Base-by-base conservation (phyloP, 2,888 invertebrate genomes). In the Seira ritae region DNA sequence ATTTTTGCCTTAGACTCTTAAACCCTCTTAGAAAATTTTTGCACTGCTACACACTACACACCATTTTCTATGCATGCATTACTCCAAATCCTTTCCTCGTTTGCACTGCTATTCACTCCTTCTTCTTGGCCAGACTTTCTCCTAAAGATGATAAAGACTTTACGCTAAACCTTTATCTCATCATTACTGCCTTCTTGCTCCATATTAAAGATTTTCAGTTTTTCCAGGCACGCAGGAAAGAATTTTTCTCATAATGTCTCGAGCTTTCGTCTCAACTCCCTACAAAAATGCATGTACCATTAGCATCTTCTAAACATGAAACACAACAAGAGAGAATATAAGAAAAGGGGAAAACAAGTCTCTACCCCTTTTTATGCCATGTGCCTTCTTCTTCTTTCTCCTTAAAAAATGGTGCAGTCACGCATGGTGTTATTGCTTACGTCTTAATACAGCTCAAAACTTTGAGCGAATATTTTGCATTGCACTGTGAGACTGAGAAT, bases 371-470 rank as follows among this genome's bases (percentile, higher is more conserved):
- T 55, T 17, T 15, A 3, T 8, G n/a, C 2, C 55, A 55, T 55
- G 17, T 55, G 55, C 31, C 31, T 31, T 31, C 8, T 31, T 12
- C 3, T 1, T 55, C 31, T 31, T 31, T 31, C 8, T 12, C 3
- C 6, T 55, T 42, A 74, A 37, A 68, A 65, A 22, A 17, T 68
- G 68, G 73, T 80, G 79, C 79, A 80, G 79, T 60, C 73, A 80
- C 79, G 79, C 79, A 80, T 80, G 68, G 60, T 80, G 60, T 68
- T 77, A 77, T 77, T 73, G 55, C 55, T 12, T 17, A 79, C 67
- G 72, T 80, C 73, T 80, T 80, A 73, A 80, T 80, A 80, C 68
- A 68, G 55, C 55, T 12, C 6, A 55, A 55, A 55, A n/a, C n/a
- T 55, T 55, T 55, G 31, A 31, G 31, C 31, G 8, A 8, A 68